Conservation (phyloP, 2,888 invertebrate genomes). For the Euzetes globulus region DNA sequence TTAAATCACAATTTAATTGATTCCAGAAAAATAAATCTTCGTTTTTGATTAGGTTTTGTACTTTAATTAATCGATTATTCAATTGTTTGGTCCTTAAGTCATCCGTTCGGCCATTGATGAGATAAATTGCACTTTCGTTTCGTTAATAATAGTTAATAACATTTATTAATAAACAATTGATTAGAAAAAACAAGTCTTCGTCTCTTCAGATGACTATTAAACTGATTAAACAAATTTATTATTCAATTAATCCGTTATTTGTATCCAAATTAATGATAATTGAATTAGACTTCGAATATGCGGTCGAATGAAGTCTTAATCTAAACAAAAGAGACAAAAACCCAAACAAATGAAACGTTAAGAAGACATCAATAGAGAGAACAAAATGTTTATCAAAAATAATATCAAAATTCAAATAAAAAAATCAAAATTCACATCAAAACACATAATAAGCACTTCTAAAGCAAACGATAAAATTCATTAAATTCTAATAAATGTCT, state of each 20-base stretch:
- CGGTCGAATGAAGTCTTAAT: neutral
- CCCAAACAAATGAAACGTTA: neutral
- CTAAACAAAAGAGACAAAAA: neutral
- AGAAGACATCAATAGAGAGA: neutral
- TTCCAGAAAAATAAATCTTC: neutral
- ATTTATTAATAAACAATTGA: too few relatives aligned
- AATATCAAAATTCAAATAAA: neutral
- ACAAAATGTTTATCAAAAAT: neutral
- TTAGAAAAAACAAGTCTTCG: too few relatives aligned
- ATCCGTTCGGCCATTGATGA: neutral
- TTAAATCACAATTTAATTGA: conserved; percentile 15
- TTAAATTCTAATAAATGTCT: too few relatives aligned
- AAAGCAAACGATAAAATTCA: neutral
- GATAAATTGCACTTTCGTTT: conserved; percentile 20
- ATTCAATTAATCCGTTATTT: neutral
- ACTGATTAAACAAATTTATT: neutral
- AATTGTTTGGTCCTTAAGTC: neutral
- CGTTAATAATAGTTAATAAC: neutral
- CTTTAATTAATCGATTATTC: neutral
- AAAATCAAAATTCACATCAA: neutral
- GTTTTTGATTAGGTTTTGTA: conserved; percentile 4
- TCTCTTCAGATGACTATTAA: too few relatives aligned
- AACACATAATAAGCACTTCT: neutral
- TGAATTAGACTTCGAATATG: neutral
- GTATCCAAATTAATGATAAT: neutral